Evolutionary conservation across 2,888 invertebrate species (phyloP).

Genomic region (Thumatha senex): DNA sequence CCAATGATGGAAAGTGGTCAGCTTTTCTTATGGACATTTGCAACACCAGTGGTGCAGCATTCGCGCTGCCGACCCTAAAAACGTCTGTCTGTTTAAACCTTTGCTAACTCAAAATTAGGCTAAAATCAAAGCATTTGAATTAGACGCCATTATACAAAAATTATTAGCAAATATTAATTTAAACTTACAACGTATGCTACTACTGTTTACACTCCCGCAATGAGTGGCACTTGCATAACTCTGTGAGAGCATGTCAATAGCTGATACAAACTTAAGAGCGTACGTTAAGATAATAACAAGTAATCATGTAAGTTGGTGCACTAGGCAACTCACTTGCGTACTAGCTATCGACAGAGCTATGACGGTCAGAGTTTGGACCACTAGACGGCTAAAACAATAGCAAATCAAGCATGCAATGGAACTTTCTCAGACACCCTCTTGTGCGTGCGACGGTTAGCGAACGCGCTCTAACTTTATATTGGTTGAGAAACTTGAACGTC

Average conservation of each 20-base stretch:
- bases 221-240: conserved; percentile 50
- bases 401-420: conserved; percentile 80
- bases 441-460: conserved; percentile 77
- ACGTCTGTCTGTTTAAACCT: too few relatives aligned
- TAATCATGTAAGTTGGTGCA: conserved; percentile 66
- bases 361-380: conserved; percentile 70
- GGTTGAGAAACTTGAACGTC: conserved; percentile 72
- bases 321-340: conserved; percentile 64
- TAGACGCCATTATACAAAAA: too few relatives aligned
- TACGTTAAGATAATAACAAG: conserved; percentile 72
- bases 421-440: conserved; percentile 76
- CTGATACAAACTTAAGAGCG: conserved; percentile 64
- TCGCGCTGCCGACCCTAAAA: too few relatives aligned
- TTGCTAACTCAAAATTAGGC: too few relatives aligned
- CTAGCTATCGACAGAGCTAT: conserved; percentile 52
- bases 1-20: too few relatives aligned
- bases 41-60: too few relatives aligned
- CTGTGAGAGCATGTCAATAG: conserved; percentile 54
- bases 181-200: too few relatives aligned
- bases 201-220: conserved; percentile 12
- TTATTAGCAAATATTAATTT: too few relatives aligned
- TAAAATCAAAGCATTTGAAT: not conserved
- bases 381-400: conserved; percentile 74
- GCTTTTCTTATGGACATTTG: too few relatives aligned
- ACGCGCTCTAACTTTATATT: conserved; percentile 77